These are phyloP conservation scores for Desmodus rotundus DNA, from an alignment of 2,113 vertebrate genomes.

Conservation along the genomic window DNA sequence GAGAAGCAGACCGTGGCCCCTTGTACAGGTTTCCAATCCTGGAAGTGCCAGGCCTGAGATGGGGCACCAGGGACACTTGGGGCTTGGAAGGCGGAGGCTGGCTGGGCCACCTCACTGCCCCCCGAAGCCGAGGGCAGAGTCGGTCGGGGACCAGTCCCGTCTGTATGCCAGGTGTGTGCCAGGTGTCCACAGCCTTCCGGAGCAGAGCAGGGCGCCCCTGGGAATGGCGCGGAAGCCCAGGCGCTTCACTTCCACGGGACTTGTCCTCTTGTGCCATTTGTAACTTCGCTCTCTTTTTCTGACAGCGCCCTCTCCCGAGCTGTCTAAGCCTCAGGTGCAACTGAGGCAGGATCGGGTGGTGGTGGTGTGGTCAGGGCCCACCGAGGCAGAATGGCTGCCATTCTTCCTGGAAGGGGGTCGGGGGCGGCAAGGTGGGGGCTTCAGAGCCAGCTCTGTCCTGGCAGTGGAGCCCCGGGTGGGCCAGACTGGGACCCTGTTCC, in stretches of 20 bases:
- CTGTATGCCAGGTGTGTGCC: background rate
- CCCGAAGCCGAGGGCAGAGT: accelerated
- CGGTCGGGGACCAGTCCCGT: accelerated
- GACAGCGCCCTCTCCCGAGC: background rate
- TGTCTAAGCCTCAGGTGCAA: background rate
- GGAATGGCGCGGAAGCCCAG: accelerated
- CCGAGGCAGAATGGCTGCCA: accelerated
- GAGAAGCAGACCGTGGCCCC: background rate
- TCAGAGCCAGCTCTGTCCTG: background rate
- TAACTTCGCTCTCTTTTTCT: background rate
- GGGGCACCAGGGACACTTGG: accelerated
- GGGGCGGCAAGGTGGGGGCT: no score
- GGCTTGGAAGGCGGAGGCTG: accelerated
- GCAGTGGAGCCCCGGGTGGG: background rate
- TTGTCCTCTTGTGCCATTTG: no score
- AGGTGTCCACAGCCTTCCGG: background rate
- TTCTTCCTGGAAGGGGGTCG: background rate
- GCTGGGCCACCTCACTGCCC: background rate
- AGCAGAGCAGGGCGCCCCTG: no score
- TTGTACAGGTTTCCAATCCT: accelerated
- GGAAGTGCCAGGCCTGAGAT: background rate
- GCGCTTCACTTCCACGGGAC: accelerated
- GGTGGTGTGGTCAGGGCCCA: accelerated
- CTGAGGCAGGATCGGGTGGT: background rate
- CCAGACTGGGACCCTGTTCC: background rate